phyloP scores from a whole-genome alignment of 2,797 vertebrate species.

The Crocodylus rhombifer region DNA sequence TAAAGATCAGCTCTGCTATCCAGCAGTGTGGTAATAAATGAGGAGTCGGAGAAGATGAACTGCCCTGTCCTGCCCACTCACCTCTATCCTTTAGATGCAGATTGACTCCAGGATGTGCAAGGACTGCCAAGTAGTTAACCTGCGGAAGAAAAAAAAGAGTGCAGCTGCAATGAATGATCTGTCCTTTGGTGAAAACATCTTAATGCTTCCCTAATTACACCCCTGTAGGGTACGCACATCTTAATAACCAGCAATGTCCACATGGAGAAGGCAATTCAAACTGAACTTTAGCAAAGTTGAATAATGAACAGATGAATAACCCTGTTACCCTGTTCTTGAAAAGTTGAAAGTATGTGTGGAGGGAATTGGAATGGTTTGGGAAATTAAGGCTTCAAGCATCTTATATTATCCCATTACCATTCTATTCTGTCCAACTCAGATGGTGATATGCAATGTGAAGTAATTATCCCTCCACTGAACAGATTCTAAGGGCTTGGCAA shows the following conservation, averaged over 20 bases:
- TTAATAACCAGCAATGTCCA: constrained; percentile 52
- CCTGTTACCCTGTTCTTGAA: background rate
- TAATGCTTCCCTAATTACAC: constrained; percentile 71
- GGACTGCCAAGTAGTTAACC: constrained; percentile 79
- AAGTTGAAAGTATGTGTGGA: background rate
- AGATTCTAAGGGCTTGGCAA: background rate
- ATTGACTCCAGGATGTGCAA: constrained; percentile 73
- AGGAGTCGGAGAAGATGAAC: constrained; percentile 73
- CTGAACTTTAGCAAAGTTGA: constrained; percentile 36
- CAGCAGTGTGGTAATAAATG: constrained; percentile 70
- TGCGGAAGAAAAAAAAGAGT: constrained; percentile 53
- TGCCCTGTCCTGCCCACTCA: constrained; percentile 61
- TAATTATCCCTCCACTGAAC: background rate
- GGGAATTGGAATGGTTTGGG: background rate
- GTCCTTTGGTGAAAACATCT: constrained; percentile 61
- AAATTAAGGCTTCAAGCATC: constrained; percentile 2
- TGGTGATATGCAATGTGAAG: background rate
- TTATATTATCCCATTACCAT: background rate
- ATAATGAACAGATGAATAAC: constrained; percentile 8
- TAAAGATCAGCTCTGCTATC: constrained; percentile 41
- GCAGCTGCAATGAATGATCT: constrained; percentile 34
- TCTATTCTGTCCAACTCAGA: background rate
- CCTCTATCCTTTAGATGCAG: constrained; percentile 70
- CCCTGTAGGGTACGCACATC: constrained; percentile 57
- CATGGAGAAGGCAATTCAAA: background rate